These are phyloP conservation scores for Rhea pennata DNA, from an alignment of 2,113 vertebrate species.

Conservation along the genomic window DNA sequence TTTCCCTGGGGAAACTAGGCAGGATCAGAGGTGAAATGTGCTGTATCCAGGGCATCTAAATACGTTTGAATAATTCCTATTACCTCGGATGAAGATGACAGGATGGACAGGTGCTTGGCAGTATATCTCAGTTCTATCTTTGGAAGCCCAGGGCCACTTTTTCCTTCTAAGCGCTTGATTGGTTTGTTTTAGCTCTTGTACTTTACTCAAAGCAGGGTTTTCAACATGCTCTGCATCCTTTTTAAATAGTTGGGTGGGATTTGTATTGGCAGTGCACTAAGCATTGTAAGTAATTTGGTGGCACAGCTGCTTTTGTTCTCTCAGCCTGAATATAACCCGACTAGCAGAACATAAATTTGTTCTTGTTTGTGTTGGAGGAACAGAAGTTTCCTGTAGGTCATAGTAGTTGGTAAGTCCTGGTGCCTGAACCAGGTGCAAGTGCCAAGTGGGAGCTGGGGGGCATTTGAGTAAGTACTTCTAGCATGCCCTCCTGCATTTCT, in stretches of 20 bases:
- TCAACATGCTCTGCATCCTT: background rate
- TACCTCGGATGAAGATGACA: background rate
- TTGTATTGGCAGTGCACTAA: background rate
- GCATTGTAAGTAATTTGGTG: background rate
- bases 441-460: background rate
- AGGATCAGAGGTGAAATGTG: background rate
- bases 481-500: background rate
- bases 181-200: background rate
- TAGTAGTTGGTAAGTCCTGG: no score
- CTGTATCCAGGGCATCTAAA: background rate
- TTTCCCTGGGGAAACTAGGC: background rate
- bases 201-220: background rate
- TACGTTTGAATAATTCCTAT: background rate
- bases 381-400: background rate
- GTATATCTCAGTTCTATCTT: background rate
- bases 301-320: background rate
- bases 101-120: fast-evolving
- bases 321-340: background rate
- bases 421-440: background rate
- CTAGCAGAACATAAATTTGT: background rate
- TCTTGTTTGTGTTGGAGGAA: background rate
- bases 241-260: background rate
- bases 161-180: background rate
- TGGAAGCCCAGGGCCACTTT: background rate
- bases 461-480: background rate